Evolutionary conservation across 2,113 vertebrate genomes (phyloP).

Genomic region (Odocoileus hemionus): DNA sequence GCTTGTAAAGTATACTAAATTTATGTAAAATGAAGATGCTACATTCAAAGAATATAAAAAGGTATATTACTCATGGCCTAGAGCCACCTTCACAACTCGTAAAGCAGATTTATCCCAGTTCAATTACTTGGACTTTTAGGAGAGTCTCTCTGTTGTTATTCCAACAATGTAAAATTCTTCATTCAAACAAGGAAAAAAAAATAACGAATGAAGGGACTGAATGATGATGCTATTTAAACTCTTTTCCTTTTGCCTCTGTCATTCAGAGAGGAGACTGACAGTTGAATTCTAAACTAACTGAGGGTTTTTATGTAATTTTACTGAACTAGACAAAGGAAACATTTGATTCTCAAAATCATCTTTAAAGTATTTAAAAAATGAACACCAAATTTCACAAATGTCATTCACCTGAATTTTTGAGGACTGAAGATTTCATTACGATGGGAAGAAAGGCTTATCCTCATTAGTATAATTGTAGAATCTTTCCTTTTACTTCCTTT

Average conservation of each 20-base stretch:
- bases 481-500: constrained; percentile 85
- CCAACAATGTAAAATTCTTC: constrained; percentile 37
- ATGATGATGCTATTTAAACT: constrained; percentile 7
- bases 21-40: constrained; percentile 63
- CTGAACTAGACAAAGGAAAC: neutral
- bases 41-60: constrained; percentile 49
- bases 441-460: constrained; percentile 78
- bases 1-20: constrained; percentile 52
- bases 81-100: constrained; percentile 47
- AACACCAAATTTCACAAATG: constrained; percentile 68
- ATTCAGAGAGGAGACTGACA: constrained; percentile 11
- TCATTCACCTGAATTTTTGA: constrained; percentile 75
- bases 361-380: constrained; percentile 25
- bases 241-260: constrained; percentile 12
- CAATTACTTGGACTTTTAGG: constrained; percentile 15
- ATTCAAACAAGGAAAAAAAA: neutral
- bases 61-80: constrained; percentile 52
- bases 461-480: constrained; percentile 86
- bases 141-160: constrained; percentile 29
- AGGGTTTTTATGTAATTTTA: constrained; percentile 11
- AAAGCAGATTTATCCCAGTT: neutral
- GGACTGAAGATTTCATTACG: constrained; percentile 75
- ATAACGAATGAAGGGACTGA: neutral
- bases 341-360: constrained; percentile 33
- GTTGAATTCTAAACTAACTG: constrained; percentile 4